Conservation (phyloP, 64 coral and sea anemone species). For the Acropora yongei region DNA sequence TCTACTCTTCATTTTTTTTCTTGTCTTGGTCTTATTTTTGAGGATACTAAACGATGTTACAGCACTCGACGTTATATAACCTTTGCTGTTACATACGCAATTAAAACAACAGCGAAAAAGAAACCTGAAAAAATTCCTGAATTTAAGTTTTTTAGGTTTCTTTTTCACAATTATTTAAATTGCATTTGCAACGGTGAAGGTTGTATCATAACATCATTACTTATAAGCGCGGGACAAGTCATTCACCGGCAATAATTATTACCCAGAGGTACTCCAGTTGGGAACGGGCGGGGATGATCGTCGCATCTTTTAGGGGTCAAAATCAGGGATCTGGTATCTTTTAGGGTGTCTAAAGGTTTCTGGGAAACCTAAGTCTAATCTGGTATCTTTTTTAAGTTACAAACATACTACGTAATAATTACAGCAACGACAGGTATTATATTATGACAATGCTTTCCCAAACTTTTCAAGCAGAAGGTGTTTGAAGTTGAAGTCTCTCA, state of each 20-base stretch:
- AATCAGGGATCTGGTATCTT: no score
- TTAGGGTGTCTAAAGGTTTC: no score
- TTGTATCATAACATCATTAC: neutral
- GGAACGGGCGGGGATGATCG: no score
- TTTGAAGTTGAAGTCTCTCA: constrained; percentile 37
- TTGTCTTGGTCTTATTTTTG: no score
- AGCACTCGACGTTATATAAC: neutral
- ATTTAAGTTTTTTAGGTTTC: neutral
- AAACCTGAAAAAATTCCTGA: constrained; percentile 1
- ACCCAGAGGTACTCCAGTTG: no score
- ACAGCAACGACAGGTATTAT: constrained; percentile 42
- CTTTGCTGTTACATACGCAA: neutral
- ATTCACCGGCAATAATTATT: no score
- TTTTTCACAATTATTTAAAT: no score
- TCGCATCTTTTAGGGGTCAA: no score
- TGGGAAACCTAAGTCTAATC: no score
- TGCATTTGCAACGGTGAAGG: neutral
- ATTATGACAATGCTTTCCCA: constrained; percentile 26
- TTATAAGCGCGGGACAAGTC: neutral
- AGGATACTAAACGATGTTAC: neutral
- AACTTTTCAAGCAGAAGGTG: constrained; percentile 26
- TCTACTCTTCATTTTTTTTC: neutral
- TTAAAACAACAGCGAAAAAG: constrained; percentile 10
- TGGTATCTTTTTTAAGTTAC: no score
- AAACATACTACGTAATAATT: constrained; percentile 15